Percentiles rank a stretch among this genome's conserved stretches.
Evolutionary conservation across 2,888 invertebrate genomes (phyloP).

Genomic region (Ypsolopha scabrella): DNA sequence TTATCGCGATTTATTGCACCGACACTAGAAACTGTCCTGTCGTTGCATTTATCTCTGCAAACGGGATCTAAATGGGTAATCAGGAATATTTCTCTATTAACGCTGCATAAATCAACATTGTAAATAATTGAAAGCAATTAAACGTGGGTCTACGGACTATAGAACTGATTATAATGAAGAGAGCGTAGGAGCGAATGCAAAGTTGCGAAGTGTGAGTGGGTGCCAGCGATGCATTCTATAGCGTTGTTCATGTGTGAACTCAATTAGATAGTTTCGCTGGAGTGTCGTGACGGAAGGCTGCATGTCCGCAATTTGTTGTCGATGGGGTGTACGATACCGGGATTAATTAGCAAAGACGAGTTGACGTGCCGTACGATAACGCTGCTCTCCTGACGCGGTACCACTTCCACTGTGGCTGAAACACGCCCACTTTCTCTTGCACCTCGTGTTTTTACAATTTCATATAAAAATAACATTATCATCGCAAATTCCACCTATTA

Average conservation of each 20-base stretch:
- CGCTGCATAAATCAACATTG: conserved; percentile 1
- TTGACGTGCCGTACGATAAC: conserved; percentile 11
- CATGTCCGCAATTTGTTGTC: conserved; percentile 28
- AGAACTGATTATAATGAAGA: conserved; percentile 1
- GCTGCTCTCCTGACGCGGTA: not conserved
- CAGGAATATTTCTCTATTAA: not conserved
- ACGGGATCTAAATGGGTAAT: not conserved
- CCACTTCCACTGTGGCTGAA: not conserved
- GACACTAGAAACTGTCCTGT: not conserved
- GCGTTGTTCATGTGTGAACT: conserved; percentile 48
- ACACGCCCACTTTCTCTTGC: not conserved
- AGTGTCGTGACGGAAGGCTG: conserved; percentile 13
- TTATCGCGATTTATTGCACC: conserved; percentile 1
- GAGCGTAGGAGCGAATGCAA: conserved; percentile 12
- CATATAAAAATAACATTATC: not conserved
- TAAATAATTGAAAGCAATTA: conserved; percentile 1
- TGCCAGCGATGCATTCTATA: conserved; percentile 28
- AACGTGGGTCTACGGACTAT: not conserved
- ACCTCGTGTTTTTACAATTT: not conserved
- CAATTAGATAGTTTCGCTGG: conserved; percentile 43
- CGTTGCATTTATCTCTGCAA: not conserved
- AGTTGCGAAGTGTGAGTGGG: conserved; percentile 16
- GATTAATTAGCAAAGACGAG: conserved; percentile 26
- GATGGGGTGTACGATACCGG: conserved; percentile 21
- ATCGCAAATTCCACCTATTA: too few relatives aligned